Base-by-base conservation (phyloP, 2,797 vertebrate species). In the Anomalospiza imberbis region DNA sequence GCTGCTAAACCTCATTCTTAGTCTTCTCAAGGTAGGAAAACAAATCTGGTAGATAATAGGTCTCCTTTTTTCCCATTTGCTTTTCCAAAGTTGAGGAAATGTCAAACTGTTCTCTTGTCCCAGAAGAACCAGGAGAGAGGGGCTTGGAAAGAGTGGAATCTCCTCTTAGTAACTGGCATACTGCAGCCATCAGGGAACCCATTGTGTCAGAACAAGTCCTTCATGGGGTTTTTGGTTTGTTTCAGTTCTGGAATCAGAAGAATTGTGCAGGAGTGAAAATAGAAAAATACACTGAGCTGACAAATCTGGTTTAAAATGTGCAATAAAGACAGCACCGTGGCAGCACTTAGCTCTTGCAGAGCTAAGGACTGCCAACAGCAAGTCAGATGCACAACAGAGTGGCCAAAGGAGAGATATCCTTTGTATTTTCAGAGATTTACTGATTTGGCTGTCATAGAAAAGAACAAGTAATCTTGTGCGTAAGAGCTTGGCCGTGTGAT, bases 361-460 rank as follows among this genome's bases (percentile, higher is more conserved):
- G 75, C 61, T 77, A 29, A 82, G 51, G 48, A 36, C 34, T 85
- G 76, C 66, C 73, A 94, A 17, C 67, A 86, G 32, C 61, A 72
- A 89, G 67, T 62, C 2, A 4, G 17, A 47, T 70, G 42, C 50
- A 65, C 47, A 54, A 40, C 12, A 45, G 42, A 40, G 47, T 65
- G 54, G 57, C 82, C 61, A 88, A 76, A 76, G 32, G 42, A 85
- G 68, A 92, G 85, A 67, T 44, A 40, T 14, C 38, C 12, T 84
- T 83, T 85, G 20, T 83, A 26, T 94, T 92, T 70, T 47, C 57
- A 71, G 84, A 77, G 75, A 68, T 92, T 87, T 88, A 77, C n/a
- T 44, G 61, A 34, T 89, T 68, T 94, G 94, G 81, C 89, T 75
- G n/a, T 83, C 42, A 24, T 25, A 1, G 4, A 74, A 60, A 20